phyloP scores from a whole-genome alignment of 2,113 vertebrate genomes.

The Phrynosoma platyrhinos region DNA sequence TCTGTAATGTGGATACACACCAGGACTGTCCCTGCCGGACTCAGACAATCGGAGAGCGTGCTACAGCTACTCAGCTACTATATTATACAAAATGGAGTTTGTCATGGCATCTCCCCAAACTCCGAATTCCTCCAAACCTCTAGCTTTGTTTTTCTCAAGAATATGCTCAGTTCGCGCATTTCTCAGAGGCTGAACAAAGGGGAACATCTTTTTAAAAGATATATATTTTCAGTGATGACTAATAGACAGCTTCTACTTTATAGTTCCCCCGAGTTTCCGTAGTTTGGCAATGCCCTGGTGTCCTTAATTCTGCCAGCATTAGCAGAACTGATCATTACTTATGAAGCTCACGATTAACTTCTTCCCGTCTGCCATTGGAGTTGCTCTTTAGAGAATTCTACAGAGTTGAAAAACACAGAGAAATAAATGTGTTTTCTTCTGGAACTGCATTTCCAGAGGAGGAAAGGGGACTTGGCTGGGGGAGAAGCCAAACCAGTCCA shows the following conservation, averaged over 20 bases:
- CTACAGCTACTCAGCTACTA: too few relatives aligned
- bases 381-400: slow-evolving; percentile 21
- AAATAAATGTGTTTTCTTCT: not conserved
- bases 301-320: slow-evolving; percentile 20
- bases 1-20: too few relatives aligned
- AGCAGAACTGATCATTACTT: slow-evolving; percentile 2
- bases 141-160: not conserved
- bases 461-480: not conserved
- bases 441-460: not conserved
- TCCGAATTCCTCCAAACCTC: not conserved
- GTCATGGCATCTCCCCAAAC: too few relatives aligned
- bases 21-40: too few relatives aligned
- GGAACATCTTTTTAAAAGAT: not conserved
- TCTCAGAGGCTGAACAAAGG: not conserved
- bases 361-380: not conserved
- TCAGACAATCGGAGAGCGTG: too few relatives aligned
- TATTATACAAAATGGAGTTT: too few relatives aligned
- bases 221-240: not conserved
- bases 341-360: slow-evolving; percentile 4
- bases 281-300: not conserved
- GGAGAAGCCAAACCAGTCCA: not conserved
- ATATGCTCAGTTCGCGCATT: not conserved
- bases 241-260: not conserved
- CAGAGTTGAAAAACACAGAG: not conserved
- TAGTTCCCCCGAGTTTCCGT: not conserved